phyloP scores from a whole-genome alignment of 1,140 invertebrate genomes.

The Chelonus insularis region DNA sequence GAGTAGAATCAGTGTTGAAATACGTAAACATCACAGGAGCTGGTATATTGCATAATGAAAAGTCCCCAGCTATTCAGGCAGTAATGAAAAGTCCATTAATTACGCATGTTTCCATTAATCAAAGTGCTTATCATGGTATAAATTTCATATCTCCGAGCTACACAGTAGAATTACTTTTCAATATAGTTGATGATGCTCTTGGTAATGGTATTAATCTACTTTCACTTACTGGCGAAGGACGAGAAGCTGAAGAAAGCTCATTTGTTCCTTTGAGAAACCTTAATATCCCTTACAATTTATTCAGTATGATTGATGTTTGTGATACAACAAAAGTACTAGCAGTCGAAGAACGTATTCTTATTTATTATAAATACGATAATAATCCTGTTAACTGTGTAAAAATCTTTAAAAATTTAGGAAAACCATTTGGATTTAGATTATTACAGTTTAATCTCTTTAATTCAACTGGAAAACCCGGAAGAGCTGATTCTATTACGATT shows the following conservation, averaged over 20 bases:
- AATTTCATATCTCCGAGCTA: constrained; percentile 88
- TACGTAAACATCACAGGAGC: constrained; percentile 91
- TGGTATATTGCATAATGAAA: constrained; percentile 94
- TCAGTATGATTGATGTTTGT: constrained; percentile 95
- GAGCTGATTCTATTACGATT: constrained; percentile 81
- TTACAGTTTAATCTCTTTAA: constrained; percentile 94
- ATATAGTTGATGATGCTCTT: constrained; percentile 79
- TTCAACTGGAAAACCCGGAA: constrained; percentile 78
- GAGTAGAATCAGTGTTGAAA: constrained; percentile 76
- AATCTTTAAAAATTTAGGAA: constrained; percentile 88
- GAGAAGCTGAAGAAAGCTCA: constrained; percentile 83
- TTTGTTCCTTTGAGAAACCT: constrained; percentile 81
- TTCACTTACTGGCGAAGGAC: constrained; percentile 89
- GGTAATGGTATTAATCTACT: constrained; percentile 89
- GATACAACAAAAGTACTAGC: constrained; percentile 89
- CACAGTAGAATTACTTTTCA: constrained; percentile 66
- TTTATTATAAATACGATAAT: constrained; percentile 98
- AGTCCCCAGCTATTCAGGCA: constrained; percentile 87
- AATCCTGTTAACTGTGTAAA: constrained; percentile 96
- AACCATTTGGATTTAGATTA: constrained; percentile 86
- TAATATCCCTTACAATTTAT: constrained; percentile 91
- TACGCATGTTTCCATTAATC: constrained; percentile 78
- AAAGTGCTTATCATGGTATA: constrained; percentile 89
- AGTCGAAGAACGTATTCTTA: constrained; percentile 85
- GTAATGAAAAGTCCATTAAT: constrained; percentile 84